These are phyloP conservation scores for Gerris lacustris DNA, from an alignment of 2,888 invertebrate species.

Conservation along the genomic window DNA sequence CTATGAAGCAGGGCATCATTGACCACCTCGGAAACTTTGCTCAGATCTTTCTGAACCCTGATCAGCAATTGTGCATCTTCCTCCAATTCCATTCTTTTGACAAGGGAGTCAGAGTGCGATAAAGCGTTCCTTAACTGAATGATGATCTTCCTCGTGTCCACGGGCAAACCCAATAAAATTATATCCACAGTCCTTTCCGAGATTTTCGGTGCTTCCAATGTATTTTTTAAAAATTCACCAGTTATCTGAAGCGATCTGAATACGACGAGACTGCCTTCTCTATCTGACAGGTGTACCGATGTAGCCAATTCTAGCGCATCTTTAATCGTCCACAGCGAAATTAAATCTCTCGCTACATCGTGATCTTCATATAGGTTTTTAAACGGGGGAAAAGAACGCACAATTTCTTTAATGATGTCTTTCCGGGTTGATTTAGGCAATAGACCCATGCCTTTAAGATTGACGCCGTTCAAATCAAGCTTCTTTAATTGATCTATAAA, in stretches of 20 bases:
- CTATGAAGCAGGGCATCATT: too few relatives aligned
- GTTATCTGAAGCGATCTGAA: background rate
- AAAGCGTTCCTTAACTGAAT: background rate
- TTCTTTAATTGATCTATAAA: too few relatives aligned
- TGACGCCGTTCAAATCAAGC: too few relatives aligned
- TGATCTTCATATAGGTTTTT: background rate
- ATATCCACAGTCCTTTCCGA: background rate
- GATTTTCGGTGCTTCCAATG: background rate
- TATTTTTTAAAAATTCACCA: background rate
- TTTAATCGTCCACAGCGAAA: background rate
- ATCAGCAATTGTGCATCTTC: conserved; percentile 10
- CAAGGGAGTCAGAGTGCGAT: conserved; percentile 16
- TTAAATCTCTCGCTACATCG: background rate
- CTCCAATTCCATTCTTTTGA: conserved; percentile 27
- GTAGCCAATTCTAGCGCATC: background rate
- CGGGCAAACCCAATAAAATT: background rate
- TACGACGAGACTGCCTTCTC: background rate
- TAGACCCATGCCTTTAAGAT: too few relatives aligned
- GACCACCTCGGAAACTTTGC: too few relatives aligned
- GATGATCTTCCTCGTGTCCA: background rate
- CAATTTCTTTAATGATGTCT: background rate
- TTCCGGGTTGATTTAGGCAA: too few relatives aligned
- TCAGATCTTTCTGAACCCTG: too few relatives aligned
- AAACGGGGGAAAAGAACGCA: background rate
- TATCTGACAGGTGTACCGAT: background rate